phyloP scores from a whole-genome alignment of 1,140 invertebrate genomes.

The Gonatopus flavifemur region DNA sequence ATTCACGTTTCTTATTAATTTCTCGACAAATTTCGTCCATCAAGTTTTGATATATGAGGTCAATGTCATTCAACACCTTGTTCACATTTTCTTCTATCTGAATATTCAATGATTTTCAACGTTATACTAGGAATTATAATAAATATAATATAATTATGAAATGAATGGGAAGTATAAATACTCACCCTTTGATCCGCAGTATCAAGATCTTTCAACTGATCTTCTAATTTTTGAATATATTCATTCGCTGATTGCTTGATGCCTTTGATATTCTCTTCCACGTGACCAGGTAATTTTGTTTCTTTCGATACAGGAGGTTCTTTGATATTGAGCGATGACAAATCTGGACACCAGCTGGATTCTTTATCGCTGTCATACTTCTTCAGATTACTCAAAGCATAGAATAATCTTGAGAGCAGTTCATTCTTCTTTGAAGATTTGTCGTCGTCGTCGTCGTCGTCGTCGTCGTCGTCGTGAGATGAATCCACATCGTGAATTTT shows the following conservation, averaged over 20 bases:
- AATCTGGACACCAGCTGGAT: slow-evolving; percentile 9
- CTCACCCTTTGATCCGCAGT: slow-evolving; percentile 28
- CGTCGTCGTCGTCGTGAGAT: not conserved
- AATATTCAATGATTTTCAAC: slow-evolving; percentile 6
- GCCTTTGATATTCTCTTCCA: slow-evolving; percentile 23
- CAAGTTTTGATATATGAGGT: slow-evolving; percentile 27
- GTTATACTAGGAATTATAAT: not conserved
- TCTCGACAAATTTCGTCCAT: slow-evolving; percentile 22
- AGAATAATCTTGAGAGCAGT: slow-evolving; percentile 11
- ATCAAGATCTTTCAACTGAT: slow-evolving; percentile 30
- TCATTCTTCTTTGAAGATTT: slow-evolving; percentile 10
- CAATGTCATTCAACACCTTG: slow-evolving; percentile 25
- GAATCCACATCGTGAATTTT: not conserved
- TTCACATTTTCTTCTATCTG: slow-evolving; percentile 27
- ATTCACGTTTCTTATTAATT: slow-evolving; percentile 32
- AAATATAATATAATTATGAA: slow-evolving; percentile 4
- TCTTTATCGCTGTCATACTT: slow-evolving; percentile 13
- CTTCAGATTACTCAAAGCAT: slow-evolving; percentile 23
- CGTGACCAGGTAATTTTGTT: slow-evolving; percentile 16
- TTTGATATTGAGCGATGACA: slow-evolving; percentile 4
- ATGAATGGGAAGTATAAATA: not conserved
- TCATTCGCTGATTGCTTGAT: slow-evolving; percentile 26
- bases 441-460: not conserved
- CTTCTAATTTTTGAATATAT: slow-evolving; percentile 28
- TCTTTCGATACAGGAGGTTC: not conserved